Evolutionary conservation across 2,797 vertebrate genomes (phyloP).

Genomic region (Danio aesculapii): DNA sequence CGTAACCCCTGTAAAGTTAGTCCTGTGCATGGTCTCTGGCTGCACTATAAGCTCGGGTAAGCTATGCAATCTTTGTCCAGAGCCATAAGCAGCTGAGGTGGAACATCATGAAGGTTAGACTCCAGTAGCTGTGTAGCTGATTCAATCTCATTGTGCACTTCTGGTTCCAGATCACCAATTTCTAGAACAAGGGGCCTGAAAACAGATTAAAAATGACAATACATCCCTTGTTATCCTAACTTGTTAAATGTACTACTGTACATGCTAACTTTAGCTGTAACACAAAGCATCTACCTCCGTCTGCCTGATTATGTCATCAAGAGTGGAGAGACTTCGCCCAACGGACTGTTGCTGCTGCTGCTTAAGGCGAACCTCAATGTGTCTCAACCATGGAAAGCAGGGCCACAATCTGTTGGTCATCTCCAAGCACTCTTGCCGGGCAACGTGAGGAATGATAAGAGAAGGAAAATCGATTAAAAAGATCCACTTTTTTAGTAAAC

Average conservation of each 20-base stretch:
- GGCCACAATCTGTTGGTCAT: slow-evolving; percentile 87
- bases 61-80: slow-evolving; percentile 92
- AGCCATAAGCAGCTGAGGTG: slow-evolving; percentile 88
- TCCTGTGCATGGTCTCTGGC: slow-evolving; percentile 77
- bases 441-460: slow-evolving; percentile 72
- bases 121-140: slow-evolving; percentile 80
- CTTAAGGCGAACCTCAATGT: slow-evolving; percentile 89
- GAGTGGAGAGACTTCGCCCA: slow-evolving; percentile 75
- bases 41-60: slow-evolving; percentile 86
- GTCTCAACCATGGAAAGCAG: slow-evolving; percentile 90
- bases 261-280: background rate
- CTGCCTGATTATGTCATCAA: slow-evolving; percentile 85
- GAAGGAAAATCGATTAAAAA: background rate
- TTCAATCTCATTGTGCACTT: slow-evolving; percentile 83
- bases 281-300: slow-evolving; percentile 80
- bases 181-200: slow-evolving; percentile 85
- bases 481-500: background rate
- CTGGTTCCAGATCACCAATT: slow-evolving; percentile 83
- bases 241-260: background rate
- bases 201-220: background rate
- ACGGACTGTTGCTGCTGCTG: slow-evolving; percentile 83
- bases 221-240: background rate
- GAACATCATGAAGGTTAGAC: slow-evolving; percentile 83
- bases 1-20: slow-evolving; percentile 79
- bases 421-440: slow-evolving; percentile 88